Conservation (phyloP, 2,113 vertebrate genomes). For the Mirounga angustirostris region DNA sequence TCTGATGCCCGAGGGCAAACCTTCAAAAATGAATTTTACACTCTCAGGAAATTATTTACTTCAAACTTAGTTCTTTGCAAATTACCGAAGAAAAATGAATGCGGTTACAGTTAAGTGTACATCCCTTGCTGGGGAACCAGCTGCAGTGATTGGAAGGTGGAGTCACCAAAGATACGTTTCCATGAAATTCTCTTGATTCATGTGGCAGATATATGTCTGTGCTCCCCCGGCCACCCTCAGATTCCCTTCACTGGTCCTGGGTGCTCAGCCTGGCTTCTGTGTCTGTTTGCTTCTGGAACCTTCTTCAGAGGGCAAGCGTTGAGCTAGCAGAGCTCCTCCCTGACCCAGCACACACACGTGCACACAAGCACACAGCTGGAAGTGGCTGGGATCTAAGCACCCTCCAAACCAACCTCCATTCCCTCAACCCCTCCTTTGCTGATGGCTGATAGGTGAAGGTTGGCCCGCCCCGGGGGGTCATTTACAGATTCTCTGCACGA, state of each 20-base stretch:
- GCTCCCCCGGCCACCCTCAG: not conserved
- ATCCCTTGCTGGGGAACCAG: not conserved
- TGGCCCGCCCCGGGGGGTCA: not conserved
- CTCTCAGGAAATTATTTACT: constrained; percentile 25
- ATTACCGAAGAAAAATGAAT: not conserved
- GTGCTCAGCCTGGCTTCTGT: not conserved
- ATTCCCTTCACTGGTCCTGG: too few species aligned
- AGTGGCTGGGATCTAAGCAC: too few species aligned
- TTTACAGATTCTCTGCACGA: not conserved
- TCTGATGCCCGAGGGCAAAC: constrained; percentile 6
- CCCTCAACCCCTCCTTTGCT: not conserved
- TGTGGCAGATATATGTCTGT: too few species aligned
- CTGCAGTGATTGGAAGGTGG: not conserved
- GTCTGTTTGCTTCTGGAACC: not conserved
- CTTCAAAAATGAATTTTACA: constrained; percentile 56
- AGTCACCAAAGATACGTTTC: not conserved
- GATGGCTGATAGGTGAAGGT: not conserved
- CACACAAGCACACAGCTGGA: not conserved
- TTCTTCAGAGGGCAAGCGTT: not conserved
- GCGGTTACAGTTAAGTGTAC: not conserved
- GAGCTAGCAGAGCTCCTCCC: not conserved
- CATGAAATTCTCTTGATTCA: not conserved
- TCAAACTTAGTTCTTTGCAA: not conserved
- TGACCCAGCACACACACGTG: rapidly evolving
- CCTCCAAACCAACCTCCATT: not conserved